Evolutionary conservation across 2,113 vertebrate species (phyloP).

Genomic region (Labeo rohita): DNA sequence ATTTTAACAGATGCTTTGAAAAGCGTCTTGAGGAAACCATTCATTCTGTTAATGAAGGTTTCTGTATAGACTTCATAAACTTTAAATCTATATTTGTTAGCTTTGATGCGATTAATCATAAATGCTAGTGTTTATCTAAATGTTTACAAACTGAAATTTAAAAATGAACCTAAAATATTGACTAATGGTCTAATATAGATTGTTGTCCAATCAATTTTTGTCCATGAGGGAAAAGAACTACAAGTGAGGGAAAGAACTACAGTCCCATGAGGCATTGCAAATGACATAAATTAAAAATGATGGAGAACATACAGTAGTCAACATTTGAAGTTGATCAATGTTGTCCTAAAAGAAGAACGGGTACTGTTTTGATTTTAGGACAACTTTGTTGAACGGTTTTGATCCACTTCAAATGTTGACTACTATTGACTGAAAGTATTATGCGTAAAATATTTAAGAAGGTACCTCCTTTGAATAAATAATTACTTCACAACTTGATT

Average conservation of each 20-base stretch:
- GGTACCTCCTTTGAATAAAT: too few species aligned
- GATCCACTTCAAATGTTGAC: too few species aligned
- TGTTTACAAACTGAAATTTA: background rate
- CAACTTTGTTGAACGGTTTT: too few species aligned
- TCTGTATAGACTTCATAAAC: slow-evolving; percentile 2
- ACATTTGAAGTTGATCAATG: too few species aligned
- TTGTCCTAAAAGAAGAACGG: too few species aligned
- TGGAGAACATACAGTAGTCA: background rate
- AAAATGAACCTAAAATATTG: background rate
- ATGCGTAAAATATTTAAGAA: too few species aligned
- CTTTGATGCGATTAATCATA: background rate
- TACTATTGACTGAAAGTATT: too few species aligned
- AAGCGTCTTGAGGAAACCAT: slow-evolving; percentile 16
- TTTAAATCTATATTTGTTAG: background rate
- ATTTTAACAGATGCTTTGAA: slow-evolving; percentile 25
- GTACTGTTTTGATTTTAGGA: too few species aligned
- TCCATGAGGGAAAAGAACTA: background rate
- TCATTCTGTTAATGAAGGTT: background rate
- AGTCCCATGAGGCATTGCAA: too few species aligned
- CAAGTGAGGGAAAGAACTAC: background rate
- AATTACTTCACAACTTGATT: background rate
- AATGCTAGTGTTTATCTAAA: background rate
- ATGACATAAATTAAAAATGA: background rate
- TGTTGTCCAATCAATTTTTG: background rate
- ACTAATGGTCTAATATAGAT: background rate